A percentile compares a stretch with the other conserved stretches of the same genome.
Conservation (phyloP, 1,140 invertebrate species). For the Lordiphosa mommai region DNA sequence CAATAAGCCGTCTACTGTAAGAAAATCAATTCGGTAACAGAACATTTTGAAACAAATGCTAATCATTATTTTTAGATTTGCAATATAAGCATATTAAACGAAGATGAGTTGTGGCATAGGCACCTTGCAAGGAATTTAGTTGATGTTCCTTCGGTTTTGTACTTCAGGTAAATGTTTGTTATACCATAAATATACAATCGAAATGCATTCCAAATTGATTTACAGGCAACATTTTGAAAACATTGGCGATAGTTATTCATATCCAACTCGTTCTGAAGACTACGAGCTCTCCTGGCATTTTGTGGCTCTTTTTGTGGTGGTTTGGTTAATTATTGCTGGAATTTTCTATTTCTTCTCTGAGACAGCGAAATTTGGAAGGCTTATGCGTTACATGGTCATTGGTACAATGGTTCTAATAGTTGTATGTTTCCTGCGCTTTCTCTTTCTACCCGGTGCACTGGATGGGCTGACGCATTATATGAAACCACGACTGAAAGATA, state of each 20-base stretch:
- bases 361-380: slow-evolving; percentile 50
- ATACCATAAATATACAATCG: background rate
- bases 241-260: background rate
- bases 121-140: too few species aligned
- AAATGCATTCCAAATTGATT: background rate
- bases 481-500: slow-evolving; percentile 80
- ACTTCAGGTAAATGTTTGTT: slow-evolving; percentile 40
- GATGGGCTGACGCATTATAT: slow-evolving; percentile 89
- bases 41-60: too few species aligned
- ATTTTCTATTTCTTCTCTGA: slow-evolving; percentile 59
- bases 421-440: slow-evolving; percentile 45
- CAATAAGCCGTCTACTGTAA: background rate
- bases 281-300: slow-evolving; percentile 40
- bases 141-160: slow-evolving; percentile 63
- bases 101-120: slow-evolving; percentile 20
- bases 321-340: slow-evolving; percentile 39
- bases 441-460: slow-evolving; percentile 85
- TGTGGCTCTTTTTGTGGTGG: slow-evolving; percentile 3
- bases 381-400: slow-evolving; percentile 42
- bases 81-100: background rate
- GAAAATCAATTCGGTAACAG: too few species aligned
- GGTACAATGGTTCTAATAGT: slow-evolving; percentile 22
- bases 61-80: slow-evolving; percentile 21
- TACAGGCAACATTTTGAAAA: slow-evolving; percentile 31
- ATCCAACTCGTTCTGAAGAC: background rate